Percentiles rank a stretch among this genome's conserved stretches.
Conservation (phyloP, 2,113 vertebrate species). For the Pollachius pollachius region DNA sequence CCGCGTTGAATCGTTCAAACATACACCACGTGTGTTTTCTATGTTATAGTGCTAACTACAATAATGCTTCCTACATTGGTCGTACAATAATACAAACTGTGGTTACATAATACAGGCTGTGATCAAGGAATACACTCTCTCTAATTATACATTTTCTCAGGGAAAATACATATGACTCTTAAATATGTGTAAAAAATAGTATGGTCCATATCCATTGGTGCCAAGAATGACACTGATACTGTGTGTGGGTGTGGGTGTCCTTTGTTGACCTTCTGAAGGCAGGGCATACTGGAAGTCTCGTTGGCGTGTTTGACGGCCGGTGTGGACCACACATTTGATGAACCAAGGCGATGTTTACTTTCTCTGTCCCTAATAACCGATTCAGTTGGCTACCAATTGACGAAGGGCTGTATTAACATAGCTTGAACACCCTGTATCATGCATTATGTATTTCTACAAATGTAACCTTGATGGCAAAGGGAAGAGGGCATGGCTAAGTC, state of each 20-base stretch:
- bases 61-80: too few relatives aligned
- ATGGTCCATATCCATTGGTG: too few relatives aligned
- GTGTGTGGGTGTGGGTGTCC: constrained; percentile 18
- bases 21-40: too few relatives aligned
- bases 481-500: not conserved
- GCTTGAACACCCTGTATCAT: constrained; percentile 26
- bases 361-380: constrained; percentile 22
- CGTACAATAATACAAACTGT: too few relatives aligned
- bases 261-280: not conserved
- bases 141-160: too few relatives aligned
- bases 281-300: constrained; percentile 15
- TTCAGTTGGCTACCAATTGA: constrained; percentile 30
- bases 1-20: too few relatives aligned
- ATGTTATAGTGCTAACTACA: too few relatives aligned
- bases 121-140: too few relatives aligned
- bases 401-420: constrained; percentile 34
- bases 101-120: too few relatives aligned
- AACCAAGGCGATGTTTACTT: constrained; percentile 1
- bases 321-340: constrained; percentile 3
- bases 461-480: constrained; percentile 38
- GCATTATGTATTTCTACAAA: constrained; percentile 41
- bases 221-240: not conserved
- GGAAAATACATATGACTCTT: too few relatives aligned
- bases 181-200: too few relatives aligned
- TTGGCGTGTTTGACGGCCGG: not conserved